Evolutionary conservation across 2,797 vertebrate genomes (phyloP).

Genomic region (Galago senegalensis): DNA sequence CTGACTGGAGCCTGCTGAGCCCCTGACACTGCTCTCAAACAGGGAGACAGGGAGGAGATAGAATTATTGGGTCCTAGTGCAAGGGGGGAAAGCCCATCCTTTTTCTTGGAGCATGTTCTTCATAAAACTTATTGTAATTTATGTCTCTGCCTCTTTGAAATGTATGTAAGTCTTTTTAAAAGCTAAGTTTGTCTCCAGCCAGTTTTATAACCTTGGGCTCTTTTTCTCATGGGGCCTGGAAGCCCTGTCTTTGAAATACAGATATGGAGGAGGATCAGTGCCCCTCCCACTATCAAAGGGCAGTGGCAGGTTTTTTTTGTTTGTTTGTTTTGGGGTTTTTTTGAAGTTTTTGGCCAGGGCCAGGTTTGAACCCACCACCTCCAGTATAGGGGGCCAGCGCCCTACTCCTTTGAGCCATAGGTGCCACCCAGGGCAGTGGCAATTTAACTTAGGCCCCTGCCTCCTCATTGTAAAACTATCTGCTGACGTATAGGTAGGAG

Average conservation of each 20-base stretch:
- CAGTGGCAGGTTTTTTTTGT: too few species aligned
- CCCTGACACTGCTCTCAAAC: too few species aligned
- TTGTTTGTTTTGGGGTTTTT: too few species aligned
- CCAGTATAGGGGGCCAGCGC: too few species aligned
- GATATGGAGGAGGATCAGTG: background rate
- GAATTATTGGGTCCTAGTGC: background rate
- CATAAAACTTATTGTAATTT: background rate
- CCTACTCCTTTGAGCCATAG: too few species aligned
- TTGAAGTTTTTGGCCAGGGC: too few species aligned
- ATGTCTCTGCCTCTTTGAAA: conserved; percentile 18
- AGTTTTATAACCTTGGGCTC: background rate
- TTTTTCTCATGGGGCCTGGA: background rate
- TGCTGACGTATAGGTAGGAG: background rate
- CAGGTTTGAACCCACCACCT: too few species aligned
- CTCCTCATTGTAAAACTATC: background rate
- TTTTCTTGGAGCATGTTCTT: conserved; percentile 4
- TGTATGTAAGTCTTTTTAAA: background rate
- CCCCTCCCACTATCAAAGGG: background rate
- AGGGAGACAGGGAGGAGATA: background rate
- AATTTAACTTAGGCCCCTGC: background rate
- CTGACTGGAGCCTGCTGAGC: background rate
- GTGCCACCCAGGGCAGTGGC: too few species aligned
- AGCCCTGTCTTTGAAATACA: background rate
- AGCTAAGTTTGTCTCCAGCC: background rate
- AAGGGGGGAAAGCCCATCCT: background rate